Conservation (phyloP, 2,888 invertebrate species). For the Pseudoips prasinana region DNA sequence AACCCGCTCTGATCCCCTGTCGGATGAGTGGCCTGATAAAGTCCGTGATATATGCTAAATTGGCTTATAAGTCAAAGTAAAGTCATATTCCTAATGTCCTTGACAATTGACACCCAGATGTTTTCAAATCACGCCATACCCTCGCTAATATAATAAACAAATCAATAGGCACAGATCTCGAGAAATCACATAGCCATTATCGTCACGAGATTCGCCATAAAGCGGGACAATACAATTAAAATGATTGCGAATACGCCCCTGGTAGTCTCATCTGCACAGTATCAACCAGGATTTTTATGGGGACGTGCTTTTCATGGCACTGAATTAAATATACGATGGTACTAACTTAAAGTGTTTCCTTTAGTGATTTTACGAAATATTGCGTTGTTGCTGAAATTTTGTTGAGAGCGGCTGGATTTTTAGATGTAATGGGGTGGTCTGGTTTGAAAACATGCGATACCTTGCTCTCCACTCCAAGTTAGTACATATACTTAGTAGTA, state of each 20-base stretch:
- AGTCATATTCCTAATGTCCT: no score
- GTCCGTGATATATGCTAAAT: no score
- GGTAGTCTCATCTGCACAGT: constrained; percentile 77
- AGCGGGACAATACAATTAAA: constrained; percentile 75
- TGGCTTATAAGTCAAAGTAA: no score
- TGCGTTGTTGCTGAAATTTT: constrained; percentile 28
- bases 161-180: constrained; percentile 30
- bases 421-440: constrained; percentile 1
- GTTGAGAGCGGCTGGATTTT: constrained; percentile 16
- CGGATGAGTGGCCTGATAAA: no score
- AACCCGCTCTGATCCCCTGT: no score
- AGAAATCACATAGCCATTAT: constrained; percentile 57
- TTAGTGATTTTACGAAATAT: constrained; percentile 77
- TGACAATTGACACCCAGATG: no score
- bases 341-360: constrained; percentile 74
- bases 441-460: constrained; percentile 1
- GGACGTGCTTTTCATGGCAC: constrained; percentile 69
- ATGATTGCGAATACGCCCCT: constrained; percentile 69
- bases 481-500: no score
- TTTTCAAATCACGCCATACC: constrained; percentile 5
- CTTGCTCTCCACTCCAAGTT: no score
- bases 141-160: constrained; percentile 29
- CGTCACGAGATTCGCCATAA: constrained; percentile 78
- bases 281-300: constrained; percentile 79
- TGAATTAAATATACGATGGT: constrained; percentile 79